phyloP scores from a whole-genome alignment of 2,888 invertebrate genomes.

The Pomacea canaliculata region DNA sequence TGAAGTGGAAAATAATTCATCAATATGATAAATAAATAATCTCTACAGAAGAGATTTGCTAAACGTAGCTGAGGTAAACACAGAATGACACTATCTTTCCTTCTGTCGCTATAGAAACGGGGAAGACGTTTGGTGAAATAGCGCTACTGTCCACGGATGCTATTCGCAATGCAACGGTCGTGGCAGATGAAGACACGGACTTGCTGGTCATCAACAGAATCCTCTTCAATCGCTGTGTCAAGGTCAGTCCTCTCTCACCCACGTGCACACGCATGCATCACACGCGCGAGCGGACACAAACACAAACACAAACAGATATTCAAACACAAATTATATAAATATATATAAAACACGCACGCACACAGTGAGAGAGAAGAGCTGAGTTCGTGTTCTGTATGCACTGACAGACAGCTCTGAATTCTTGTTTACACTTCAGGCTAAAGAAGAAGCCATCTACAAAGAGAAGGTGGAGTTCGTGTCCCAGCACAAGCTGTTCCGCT shows the following conservation, averaged over 20 bases:
- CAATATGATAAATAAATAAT: too few relatives aligned
- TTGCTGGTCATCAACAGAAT: conserved; percentile 58
- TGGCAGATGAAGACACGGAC: conserved; percentile 62
- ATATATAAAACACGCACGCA: not conserved
- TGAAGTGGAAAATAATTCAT: too few relatives aligned
- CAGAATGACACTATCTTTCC: not conserved
- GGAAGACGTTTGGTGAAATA: conserved; percentile 66
- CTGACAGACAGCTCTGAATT: not conserved
- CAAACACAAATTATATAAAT: conserved; percentile 5
- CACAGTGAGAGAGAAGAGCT: not conserved
- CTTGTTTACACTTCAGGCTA: conserved; percentile 40
- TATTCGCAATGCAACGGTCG: conserved; percentile 62
- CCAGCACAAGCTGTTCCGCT: conserved; percentile 49
- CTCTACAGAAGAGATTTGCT: too few relatives aligned
- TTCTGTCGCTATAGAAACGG: conserved; percentile 49
- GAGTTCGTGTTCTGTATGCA: too few relatives aligned
- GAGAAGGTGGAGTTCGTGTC: conserved; percentile 58
- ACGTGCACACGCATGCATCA: not conserved
- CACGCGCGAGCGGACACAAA: conserved; percentile 8
- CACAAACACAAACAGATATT: not conserved
- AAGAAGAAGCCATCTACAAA: conserved; percentile 59
- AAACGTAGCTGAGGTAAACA: too few relatives aligned
- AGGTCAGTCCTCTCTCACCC: conserved; percentile 42
- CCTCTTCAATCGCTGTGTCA: conserved; percentile 63
- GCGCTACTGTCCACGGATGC: conserved; percentile 60